These are phyloP conservation scores for Schizaphis graminum DNA, from an alignment of 2,888 invertebrate species.

Conservation along the genomic window DNA sequence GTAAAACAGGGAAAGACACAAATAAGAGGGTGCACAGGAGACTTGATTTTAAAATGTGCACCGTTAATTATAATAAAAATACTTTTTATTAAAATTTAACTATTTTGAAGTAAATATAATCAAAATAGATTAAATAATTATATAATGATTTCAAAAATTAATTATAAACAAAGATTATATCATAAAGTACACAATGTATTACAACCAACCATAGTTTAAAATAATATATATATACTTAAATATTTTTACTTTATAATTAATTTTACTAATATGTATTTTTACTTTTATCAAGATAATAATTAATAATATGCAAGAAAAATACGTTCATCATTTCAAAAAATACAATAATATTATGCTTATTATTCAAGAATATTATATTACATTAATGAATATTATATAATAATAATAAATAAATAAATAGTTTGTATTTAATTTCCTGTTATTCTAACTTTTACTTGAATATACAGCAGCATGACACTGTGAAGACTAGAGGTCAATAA, in stretches of 20 bases:
- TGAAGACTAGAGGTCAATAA: not conserved
- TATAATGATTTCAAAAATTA: not conserved
- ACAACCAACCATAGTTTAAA: not conserved
- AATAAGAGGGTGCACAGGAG: too few species aligned
- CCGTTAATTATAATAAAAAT: too few species aligned
- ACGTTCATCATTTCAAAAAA: not conserved
- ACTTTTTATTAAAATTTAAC: too few species aligned
- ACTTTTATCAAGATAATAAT: not conserved
- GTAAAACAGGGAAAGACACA: not conserved
- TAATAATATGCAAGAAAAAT: not conserved
- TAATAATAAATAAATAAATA: not conserved
- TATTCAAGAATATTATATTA: not conserved
- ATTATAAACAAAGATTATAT: not conserved
- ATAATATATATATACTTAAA: not conserved
- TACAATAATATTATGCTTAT: not conserved
- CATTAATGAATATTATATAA: not conserved
- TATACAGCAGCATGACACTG: not conserved
- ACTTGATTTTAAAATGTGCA: too few species aligned
- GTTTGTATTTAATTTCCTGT: slow-evolving; percentile 16
- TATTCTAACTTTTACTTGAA: not conserved
- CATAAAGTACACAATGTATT: not conserved
- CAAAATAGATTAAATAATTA: not conserved
- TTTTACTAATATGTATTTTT: not conserved
- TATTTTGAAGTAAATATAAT: too few species aligned
- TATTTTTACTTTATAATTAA: not conserved